Percentiles rank a stretch among this genome's conserved stretches.
phyloP scores from a whole-genome alignment of 2,113 vertebrate species.

The Paracanthobrama guichenoti region DNA sequence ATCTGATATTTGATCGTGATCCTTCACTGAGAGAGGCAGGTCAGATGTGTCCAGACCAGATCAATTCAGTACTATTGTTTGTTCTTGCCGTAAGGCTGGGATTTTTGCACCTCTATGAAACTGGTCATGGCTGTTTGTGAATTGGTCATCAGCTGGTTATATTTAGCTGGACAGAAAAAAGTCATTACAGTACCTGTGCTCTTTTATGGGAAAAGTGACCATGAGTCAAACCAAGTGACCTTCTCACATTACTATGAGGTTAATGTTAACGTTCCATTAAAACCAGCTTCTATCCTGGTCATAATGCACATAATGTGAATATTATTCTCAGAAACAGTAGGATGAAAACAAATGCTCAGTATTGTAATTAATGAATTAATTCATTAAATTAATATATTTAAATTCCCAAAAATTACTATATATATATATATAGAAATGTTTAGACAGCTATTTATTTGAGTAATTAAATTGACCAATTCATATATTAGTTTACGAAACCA shows the following conservation, averaged over 20 bases:
- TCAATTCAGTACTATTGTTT: background rate
- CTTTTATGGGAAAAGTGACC: slow-evolving; percentile 20
- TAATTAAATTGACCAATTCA: background rate
- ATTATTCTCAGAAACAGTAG: background rate
- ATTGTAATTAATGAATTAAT: no score
- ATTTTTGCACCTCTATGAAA: slow-evolving; percentile 16
- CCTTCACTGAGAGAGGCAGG: background rate
- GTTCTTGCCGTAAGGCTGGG: background rate
- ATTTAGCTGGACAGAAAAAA: background rate
- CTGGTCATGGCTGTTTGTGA: slow-evolving; percentile 21
- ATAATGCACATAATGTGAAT: background rate
- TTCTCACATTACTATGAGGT: slow-evolving; percentile 29
- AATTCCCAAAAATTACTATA: no score
- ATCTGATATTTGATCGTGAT: slow-evolving; percentile 3
- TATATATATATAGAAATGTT: no score
- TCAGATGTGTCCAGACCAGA: background rate
- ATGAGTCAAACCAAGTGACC: slow-evolving; percentile 27
- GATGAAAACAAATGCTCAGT: background rate
- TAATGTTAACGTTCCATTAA: background rate
- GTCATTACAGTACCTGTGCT: slow-evolving; percentile 18
- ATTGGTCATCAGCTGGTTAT: slow-evolving; percentile 8
- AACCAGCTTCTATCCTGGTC: background rate
- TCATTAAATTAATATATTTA: no score
- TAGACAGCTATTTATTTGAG: background rate
- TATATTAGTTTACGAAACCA: background rate